Base-by-base conservation (phyloP, 2,113 vertebrate genomes). In the Amia ocellicauda region DNA sequence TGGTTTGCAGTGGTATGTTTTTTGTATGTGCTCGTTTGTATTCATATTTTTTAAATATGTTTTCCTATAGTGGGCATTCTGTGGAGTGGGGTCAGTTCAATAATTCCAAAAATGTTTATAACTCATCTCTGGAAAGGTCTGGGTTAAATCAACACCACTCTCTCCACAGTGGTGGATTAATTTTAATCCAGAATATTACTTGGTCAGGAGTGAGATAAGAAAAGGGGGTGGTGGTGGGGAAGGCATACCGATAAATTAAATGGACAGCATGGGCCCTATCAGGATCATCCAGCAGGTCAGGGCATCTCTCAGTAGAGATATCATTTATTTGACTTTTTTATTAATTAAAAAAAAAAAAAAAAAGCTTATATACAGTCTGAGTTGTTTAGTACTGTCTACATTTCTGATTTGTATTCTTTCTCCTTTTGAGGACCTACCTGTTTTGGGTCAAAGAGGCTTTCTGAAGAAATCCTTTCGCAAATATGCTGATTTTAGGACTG, bases 231-330 rank as follows among this genome's bases (percentile, higher is more conserved):
- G 47, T 72, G 70, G 72, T 67, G 29, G 69, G 64, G 67, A 76
- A 40, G 51, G 27, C 47, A 79, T 74, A 78, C 67, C 73, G 73
- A 76, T 75, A 69, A 77, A 81, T 79, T 77, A 79, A 85, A 75
- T 74, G 64, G 75, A 72, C 66, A 19, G 70, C 50, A 58, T 60
- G 67, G 74, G 65, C 28, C 50, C 50, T 75, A 78, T 82, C 77
- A 72, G 73, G 71, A 81, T 83, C 80, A 67, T 74, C 68, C 74
- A 53, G 61, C 60, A 74, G 67, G 72, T 78, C 70, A 81, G 68
- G 70, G 71, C 66, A 55, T n/a, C 67, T 60, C 62, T 72, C 71
- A 53, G 53, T 65, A 54, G 70, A 58, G 73, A 78, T 80, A 68
- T 71, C 74, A 72, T 84, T 67, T 66, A 66, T 42, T 42, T n/a